phyloP scores from a whole-genome alignment of 2,113 vertebrate genomes.

The Lycaon pictus region DNA sequence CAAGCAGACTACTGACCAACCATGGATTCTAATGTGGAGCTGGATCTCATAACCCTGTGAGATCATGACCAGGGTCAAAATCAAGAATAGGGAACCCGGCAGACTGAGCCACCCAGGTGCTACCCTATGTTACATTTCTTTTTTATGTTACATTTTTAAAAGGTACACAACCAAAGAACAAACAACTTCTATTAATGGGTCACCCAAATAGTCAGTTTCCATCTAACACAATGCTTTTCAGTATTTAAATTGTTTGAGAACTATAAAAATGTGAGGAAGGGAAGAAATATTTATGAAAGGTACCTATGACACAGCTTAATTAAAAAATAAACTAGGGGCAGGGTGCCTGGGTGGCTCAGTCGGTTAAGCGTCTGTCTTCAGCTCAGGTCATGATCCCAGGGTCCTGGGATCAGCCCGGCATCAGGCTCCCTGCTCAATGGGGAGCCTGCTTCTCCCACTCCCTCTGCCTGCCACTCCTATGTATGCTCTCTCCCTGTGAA shows the following conservation, averaged over 20 bases:
- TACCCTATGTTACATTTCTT: neutral
- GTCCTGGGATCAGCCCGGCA: too few species aligned
- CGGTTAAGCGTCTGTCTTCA: too few species aligned
- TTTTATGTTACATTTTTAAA: neutral
- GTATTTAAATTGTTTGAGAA: neutral
- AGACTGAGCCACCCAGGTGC: neutral
- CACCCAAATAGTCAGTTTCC: neutral
- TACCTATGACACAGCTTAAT: neutral
- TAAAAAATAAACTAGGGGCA: neutral
- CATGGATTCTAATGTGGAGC: neutral
- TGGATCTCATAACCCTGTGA: neutral
- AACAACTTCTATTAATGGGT: neutral
- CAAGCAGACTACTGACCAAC: neutral
- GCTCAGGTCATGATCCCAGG: too few species aligned
- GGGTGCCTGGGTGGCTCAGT: neutral
- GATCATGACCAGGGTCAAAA: neutral
- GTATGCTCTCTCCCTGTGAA: too few species aligned
- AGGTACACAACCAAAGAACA: slow-evolving; percentile 12
- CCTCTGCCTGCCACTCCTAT: too few species aligned
- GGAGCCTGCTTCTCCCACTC: too few species aligned
- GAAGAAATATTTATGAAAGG: neutral
- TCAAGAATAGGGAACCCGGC: neutral
- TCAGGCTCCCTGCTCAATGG: too few species aligned
- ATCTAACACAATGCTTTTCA: neutral
- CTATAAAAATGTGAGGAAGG: neutral